Evolutionary conservation across 2,797 vertebrate species (phyloP).

Genomic region (Craterocephalus amniculus): DNA sequence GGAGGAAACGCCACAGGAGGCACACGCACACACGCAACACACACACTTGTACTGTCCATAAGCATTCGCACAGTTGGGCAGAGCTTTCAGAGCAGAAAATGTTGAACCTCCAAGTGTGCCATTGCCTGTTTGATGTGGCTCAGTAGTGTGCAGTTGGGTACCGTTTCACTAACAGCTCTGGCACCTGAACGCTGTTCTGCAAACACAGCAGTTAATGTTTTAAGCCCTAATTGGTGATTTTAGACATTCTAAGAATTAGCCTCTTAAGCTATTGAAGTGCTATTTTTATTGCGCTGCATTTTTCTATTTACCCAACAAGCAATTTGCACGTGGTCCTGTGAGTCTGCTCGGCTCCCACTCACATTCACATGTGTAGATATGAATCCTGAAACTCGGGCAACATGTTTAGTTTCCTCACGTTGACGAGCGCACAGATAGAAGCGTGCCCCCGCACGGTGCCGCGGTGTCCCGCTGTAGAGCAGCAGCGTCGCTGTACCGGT

Average conservation of each 20-base stretch:
- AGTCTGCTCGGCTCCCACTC: not conserved
- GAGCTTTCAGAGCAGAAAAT: conserved; percentile 44
- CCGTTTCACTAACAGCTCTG: conserved; percentile 57
- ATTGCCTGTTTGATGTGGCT: conserved; percentile 51
- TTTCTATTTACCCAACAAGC: conserved; percentile 25
- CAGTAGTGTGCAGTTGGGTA: conserved; percentile 48
- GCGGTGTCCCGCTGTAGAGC: conserved; percentile 34
- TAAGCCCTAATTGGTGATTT: conserved; percentile 40
- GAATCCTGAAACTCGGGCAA: conserved; percentile 8
- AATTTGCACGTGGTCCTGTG: conserved; percentile 9
- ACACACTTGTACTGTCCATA: not conserved
- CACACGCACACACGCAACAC: conserved; percentile 8
- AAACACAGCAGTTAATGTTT: conserved; percentile 53
- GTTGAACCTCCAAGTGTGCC: conserved; percentile 43
- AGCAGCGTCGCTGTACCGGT: conserved; percentile 70
- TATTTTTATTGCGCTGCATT: conserved; percentile 30
- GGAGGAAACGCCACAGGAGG: conserved; percentile 27
- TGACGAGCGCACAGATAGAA: conserved; percentile 7
- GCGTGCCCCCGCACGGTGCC: conserved; percentile 7
- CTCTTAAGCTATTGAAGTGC: conserved; percentile 32
- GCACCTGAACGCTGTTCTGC: conserved; percentile 35
- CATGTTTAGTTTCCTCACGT: conserved; percentile 9
- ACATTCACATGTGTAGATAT: conserved; percentile 10
- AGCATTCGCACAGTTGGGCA: conserved; percentile 23
- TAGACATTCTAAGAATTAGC: conserved; percentile 36